Conservation (phyloP, 2,888 invertebrate genomes). For the Tipula vernalis region DNA sequence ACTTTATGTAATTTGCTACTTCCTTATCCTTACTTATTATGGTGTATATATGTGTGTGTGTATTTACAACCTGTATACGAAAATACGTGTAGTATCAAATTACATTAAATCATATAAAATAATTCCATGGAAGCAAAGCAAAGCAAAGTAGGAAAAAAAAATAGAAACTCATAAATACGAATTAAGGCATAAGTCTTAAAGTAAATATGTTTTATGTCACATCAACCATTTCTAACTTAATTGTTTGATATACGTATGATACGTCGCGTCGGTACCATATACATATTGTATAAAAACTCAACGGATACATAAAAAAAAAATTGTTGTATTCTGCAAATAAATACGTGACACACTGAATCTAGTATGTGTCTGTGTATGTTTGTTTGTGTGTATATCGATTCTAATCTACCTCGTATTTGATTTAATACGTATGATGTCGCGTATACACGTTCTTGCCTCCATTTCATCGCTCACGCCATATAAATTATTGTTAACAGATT, state of each 20-base stretch:
- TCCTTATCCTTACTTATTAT: not conserved
- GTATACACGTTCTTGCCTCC: not conserved
- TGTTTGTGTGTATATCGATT: not conserved
- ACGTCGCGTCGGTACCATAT: not conserved
- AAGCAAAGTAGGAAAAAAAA: not conserved
- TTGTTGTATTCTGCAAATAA: not conserved
- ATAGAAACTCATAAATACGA: not conserved
- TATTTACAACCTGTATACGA: not conserved
- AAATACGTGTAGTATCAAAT: not conserved
- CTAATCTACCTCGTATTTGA: not conserved
- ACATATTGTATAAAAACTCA: not conserved
- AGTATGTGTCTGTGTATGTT: not conserved
- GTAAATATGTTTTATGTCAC: not conserved
- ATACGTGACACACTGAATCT: not conserved
- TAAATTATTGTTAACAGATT: not conserved
- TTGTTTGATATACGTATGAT: not conserved
- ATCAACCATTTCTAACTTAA: not conserved
- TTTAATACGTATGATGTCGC: not conserved
- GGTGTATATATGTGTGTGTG: no score
- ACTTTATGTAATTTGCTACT: not conserved
- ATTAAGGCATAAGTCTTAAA: not conserved
- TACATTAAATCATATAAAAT: slow-evolving; percentile 4
- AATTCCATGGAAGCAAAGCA: not conserved
- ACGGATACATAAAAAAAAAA: not conserved
- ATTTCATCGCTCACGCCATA: not conserved